phyloP scores from a whole-genome alignment of 2,113 vertebrate genomes.

The Pelvicachromis taeniatus region DNA sequence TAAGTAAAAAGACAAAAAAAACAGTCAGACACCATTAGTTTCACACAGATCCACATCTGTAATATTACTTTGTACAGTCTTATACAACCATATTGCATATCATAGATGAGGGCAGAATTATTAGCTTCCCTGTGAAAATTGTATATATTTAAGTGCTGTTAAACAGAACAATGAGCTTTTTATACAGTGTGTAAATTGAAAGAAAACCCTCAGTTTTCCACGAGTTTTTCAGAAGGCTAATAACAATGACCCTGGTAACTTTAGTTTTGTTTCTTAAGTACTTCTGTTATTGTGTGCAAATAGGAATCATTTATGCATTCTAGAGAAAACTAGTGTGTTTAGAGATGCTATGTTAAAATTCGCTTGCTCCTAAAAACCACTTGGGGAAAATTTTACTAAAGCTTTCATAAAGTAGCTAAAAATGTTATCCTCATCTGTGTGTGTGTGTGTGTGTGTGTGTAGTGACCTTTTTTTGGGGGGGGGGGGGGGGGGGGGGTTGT shows the following conservation, averaged over 20 bases:
- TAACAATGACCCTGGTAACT: fast-evolving
- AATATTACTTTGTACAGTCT: not conserved
- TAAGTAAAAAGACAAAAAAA: not conserved
- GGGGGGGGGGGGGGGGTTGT: too few species aligned
- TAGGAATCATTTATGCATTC: not conserved
- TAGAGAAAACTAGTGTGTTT: not conserved
- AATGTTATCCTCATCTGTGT: not conserved
- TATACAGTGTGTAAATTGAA: not conserved
- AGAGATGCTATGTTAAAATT: not conserved
- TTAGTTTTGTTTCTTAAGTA: not conserved
- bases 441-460: not conserved
- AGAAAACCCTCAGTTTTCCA: not conserved
- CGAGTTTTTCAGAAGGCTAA: not conserved
- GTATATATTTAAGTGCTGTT: not conserved
- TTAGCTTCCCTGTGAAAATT: not conserved
- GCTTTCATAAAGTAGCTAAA: not conserved
- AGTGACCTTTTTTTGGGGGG: not conserved
- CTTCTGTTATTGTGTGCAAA: not conserved
- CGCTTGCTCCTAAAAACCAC: not conserved
- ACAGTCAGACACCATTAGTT: not conserved
- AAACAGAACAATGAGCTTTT: not conserved
- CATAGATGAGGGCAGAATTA: not conserved
- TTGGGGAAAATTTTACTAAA: not conserved
- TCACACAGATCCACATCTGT: not conserved
- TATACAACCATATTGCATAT: not conserved